Base-by-base conservation (phyloP, 2,797 vertebrate genomes). In the Bucorvus abyssinicus region DNA sequence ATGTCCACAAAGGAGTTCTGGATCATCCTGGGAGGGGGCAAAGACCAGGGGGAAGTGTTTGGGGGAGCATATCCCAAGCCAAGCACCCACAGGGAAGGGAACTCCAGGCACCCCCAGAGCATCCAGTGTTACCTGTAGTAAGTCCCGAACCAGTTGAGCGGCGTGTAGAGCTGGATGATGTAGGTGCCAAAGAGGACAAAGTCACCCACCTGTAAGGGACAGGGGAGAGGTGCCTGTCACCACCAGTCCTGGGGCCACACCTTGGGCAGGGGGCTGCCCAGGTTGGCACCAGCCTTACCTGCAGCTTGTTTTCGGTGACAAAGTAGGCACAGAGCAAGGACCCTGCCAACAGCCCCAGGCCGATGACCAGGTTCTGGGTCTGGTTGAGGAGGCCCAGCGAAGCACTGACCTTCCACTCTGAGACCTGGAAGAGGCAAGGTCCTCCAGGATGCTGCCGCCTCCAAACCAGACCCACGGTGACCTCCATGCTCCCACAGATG, bases 111-210 rank as follows among this genome's bases (percentile, higher is more conserved):
- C 14, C 20, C 60, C 30, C 21, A 7, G 24, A 40, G 7, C 30
- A 84, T 57, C 68, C 57, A 55, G 32, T 21, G 17, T 97, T 95
- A 99, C 99, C 99, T 99, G 97, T 99, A 99, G 95, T 99, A 99
- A 57, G 99, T 99, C 20, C 99, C 99, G 13, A 99, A 99, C 99
- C 99, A 99, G 98, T 99, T 99, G 91, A 99, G 99, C 0, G 99
- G 99, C 0, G 98, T 99, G 96, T 99, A 99, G 23, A 99, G 97
- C 85, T 99, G 99, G 94, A 99, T 99, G 96, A 99, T 99, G 84
- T 99, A 99, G 7, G 99, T 99, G 34, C 99, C 98, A 22, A 99
- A 99, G 10, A 99, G 98, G 73, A 99, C 99, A 75, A 98, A 99
- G 96, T 99, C 99, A 50, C 99, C 99, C 4, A 99, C 98, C 99